Conservation (phyloP, 1,140 invertebrate genomes). For the Idris sp. region DNA sequence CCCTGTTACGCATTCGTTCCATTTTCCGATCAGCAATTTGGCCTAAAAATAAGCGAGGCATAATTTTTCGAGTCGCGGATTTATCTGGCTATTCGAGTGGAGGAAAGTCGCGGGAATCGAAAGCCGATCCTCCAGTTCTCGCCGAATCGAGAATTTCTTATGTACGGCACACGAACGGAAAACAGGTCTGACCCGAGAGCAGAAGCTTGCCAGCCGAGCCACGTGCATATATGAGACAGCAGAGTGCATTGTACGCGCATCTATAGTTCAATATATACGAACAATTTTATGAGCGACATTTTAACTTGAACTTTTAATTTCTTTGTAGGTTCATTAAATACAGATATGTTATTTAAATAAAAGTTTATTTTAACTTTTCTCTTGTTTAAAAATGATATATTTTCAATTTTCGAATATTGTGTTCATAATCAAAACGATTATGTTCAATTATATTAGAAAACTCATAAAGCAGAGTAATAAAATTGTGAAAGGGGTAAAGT, state of each 20-base stretch:
- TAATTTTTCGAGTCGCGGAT: conserved; percentile 38
- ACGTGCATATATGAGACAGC: conserved; percentile 47
- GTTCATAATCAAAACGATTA: no score
- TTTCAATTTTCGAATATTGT: no score
- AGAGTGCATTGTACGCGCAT: conserved; percentile 50
- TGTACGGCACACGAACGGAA: conserved; percentile 28
- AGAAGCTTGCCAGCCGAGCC: conserved; percentile 19
- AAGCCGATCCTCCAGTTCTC: conserved; percentile 42
- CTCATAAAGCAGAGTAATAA: no score
- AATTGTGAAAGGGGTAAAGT: no score
- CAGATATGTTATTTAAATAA: no score
- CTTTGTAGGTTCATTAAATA: no score
- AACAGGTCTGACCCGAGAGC: conserved; percentile 58
- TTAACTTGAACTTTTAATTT: no score
- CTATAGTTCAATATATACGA: conserved; percentile 18
- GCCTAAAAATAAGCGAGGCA: conserved; percentile 45
- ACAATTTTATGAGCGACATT: conserved; percentile 38
- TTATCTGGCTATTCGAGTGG: conserved; percentile 8
- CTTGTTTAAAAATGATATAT: no score
- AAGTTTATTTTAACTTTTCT: no score
- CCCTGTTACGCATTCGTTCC: conserved; percentile 36
- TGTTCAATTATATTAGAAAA: no score
- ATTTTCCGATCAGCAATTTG: conserved; percentile 46
- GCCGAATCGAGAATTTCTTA: conserved; percentile 49
- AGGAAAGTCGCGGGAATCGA: conserved; percentile 40